Evolutionary conservation across 2,888 invertebrate genomes (phyloP), one percentile per base, ranked within the genome.

Genomic region (Hesperia comma): DNA sequence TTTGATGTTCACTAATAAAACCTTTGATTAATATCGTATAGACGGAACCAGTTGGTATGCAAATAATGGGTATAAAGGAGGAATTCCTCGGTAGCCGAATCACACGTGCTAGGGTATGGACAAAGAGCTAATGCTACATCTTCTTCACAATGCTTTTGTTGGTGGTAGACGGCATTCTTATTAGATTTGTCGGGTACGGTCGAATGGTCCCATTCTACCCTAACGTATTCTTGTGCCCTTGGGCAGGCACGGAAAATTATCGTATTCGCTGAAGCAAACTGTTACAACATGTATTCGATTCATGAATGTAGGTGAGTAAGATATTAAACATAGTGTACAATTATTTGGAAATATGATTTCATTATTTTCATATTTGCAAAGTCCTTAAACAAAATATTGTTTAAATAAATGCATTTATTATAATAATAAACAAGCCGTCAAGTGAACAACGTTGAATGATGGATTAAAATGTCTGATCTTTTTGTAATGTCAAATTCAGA

Each of bases 1-100:
- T 92, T 92, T 92, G 92, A 92, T 92, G 90, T 92, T 92, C 91
- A 90, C 90, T 92, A 92, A 92, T 92, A 92, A 92, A 92, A 92
- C 92, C 90, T 91, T 92, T 92, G 92, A 92, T 92, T 92, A 92
- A 92, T 92, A 92, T 92, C 92, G 91, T 89, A 92, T 92, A 85
- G 87, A 85, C 77, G 83, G 85, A 87, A 91, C 92, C 90, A 86
- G 90, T 88, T 84, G 87, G 88, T 91, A 92, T 92, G 92, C 92
- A 92, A 92, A 92, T 92, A 92, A 86, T 87, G 82, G 82, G 81
- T 81, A 79, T 82, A 87, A 86, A 76, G 81, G 74, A 77, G 75
- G 82, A 86, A 85, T 84, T 84, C 83, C 79, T 84, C 85, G 74
- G 88, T 86, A 88, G 89, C 86, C 79, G 80, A 79, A 83, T 86